A percentile compares a stretch with the other conserved stretches of the same genome.
Conservation (phyloP, 2,888 invertebrate species). For the Drosophila paramelanica region DNA sequence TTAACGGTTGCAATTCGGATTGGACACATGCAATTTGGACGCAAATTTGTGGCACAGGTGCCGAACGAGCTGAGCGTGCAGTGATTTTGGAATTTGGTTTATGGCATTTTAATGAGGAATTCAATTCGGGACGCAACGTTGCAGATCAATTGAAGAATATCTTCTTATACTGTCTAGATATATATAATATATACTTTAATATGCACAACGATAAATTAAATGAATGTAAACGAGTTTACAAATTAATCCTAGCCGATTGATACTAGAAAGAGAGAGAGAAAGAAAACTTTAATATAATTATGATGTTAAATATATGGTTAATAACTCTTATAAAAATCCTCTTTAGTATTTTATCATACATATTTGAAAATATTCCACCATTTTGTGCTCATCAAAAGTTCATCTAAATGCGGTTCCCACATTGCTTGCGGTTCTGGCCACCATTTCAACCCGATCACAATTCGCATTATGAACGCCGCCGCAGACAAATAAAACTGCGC, state of each 20-base stretch:
- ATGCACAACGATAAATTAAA: background rate
- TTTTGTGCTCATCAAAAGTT: background rate
- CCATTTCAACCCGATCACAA: slow-evolving; percentile 49
- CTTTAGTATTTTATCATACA: background rate
- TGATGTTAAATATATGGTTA: too few relatives aligned
- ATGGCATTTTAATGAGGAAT: background rate
- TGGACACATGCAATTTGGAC: slow-evolving; percentile 42
- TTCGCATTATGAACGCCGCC: slow-evolving; percentile 55
- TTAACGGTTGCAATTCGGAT: slow-evolving; percentile 64
- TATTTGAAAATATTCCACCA: background rate
- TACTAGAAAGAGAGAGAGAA: too few relatives aligned
- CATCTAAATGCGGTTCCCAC: slow-evolving; percentile 43
- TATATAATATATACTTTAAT: background rate
- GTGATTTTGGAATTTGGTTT: background rate
- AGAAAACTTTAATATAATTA: too few relatives aligned
- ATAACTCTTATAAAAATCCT: background rate
- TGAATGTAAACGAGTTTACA: too few relatives aligned
- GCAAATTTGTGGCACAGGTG: slow-evolving; percentile 18
- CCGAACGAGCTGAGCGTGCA: slow-evolving; percentile 2
- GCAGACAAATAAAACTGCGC: slow-evolving; percentile 17
- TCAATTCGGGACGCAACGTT: background rate
- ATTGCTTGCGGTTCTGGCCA: slow-evolving; percentile 22
- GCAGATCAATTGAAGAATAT: background rate
- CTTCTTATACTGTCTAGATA: background rate
- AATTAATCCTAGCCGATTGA: too few relatives aligned